These are phyloP conservation scores for Silurus meridionalis DNA, from an alignment of 2,113 vertebrate genomes.

Conservation along the genomic window DNA sequence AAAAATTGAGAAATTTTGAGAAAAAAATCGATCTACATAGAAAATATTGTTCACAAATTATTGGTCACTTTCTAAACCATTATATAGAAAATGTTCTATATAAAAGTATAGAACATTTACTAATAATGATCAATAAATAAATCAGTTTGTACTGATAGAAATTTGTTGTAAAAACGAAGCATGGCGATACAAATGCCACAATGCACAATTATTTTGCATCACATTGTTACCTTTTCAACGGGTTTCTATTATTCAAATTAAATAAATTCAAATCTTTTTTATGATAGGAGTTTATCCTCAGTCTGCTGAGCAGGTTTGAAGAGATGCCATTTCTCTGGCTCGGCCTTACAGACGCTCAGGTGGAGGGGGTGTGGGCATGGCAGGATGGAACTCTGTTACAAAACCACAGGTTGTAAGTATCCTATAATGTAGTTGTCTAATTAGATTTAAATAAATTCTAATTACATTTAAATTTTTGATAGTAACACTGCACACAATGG, in stretches of 20 bases:
- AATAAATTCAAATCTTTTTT: background rate
- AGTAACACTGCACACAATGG: background rate
- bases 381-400: conserved; percentile 32
- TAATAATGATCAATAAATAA: too few relatives aligned
- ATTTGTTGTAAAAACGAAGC: too few relatives aligned
- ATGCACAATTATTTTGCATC: too few relatives aligned
- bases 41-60: too few relatives aligned
- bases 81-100: too few relatives aligned
- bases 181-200: too few relatives aligned
- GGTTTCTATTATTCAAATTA: background rate
- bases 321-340: conserved; percentile 42
- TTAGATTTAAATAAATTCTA: background rate
- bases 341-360: conserved; percentile 23
- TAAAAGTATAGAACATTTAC: too few relatives aligned
- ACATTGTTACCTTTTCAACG: background rate
- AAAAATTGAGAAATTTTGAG: too few relatives aligned
- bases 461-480: background rate
- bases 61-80: too few relatives aligned
- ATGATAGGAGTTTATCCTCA: conserved; percentile 42
- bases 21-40: too few relatives aligned
- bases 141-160: too few relatives aligned
- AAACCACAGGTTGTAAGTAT: conserved; percentile 31
- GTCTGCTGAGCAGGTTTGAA: conserved; percentile 15
- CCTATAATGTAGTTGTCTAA: background rate
- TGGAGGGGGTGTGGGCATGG: conserved; percentile 45